Evolutionary conservation across 1,140 invertebrate genomes (phyloP).

Genomic region (Propsilocerus akamusi): DNA sequence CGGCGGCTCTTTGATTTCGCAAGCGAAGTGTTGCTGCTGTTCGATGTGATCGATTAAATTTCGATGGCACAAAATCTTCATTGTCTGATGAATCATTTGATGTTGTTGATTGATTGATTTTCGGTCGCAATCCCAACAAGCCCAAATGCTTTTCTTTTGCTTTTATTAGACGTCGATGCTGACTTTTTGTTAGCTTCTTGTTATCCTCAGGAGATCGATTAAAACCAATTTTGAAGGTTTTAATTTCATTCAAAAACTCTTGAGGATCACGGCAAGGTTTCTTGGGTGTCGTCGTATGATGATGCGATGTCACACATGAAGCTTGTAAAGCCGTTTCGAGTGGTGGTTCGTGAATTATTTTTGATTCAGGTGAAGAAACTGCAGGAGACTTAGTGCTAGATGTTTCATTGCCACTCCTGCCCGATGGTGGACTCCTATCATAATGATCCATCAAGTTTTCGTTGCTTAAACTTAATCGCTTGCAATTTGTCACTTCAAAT

Average conservation of each 20-base stretch:
- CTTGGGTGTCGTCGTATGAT: too few relatives aligned
- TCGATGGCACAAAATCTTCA: slow-evolving; percentile 22
- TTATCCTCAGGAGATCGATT: slow-evolving; percentile 20
- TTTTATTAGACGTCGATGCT: slow-evolving; percentile 22
- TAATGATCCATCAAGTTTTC: not conserved
- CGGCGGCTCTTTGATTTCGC: slow-evolving; percentile 7
- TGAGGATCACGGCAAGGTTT: slow-evolving; percentile 17
- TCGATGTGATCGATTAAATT: slow-evolving; percentile 13
- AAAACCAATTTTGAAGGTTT: slow-evolving; percentile 13
- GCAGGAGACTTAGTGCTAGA: not conserved
- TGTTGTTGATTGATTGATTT: slow-evolving; percentile 16
- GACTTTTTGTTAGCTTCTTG: slow-evolving; percentile 21
- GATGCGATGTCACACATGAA: too few relatives aligned
- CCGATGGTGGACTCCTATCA: not conserved
- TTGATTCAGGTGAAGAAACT: not conserved
- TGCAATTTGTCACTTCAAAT: slow-evolving; percentile 32
- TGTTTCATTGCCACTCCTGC: not conserved
- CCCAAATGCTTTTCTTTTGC: slow-evolving; percentile 34
- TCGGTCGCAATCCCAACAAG: slow-evolving; percentile 26
- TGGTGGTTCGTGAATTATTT: not conserved
- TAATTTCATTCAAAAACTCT: slow-evolving; percentile 19
- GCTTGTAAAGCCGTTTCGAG: not conserved
- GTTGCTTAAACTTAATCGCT: slow-evolving; percentile 17
- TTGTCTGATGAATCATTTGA: slow-evolving; percentile 18
- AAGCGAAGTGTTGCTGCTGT: slow-evolving; percentile 18